Percentiles rank a stretch among this genome's conserved stretches.
phyloP scores from a whole-genome alignment of 2,797 vertebrate genomes.

The Scolopax bukidnonensis region DNA sequence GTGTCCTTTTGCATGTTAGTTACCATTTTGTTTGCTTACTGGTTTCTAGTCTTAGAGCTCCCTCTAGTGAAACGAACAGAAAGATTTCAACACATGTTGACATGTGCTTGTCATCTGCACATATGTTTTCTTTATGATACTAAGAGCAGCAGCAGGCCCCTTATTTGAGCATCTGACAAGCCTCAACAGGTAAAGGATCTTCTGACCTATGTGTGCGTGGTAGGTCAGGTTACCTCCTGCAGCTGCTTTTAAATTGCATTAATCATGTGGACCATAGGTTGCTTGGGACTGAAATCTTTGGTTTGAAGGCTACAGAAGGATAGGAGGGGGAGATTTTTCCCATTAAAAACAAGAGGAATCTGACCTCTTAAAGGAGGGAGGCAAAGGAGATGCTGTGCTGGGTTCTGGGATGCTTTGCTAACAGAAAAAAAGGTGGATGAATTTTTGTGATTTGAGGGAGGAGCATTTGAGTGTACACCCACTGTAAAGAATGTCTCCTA shows the following conservation, averaged over 20 bases:
- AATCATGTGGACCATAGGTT: background rate
- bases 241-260: background rate
- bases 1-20: accelerated
- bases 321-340: background rate
- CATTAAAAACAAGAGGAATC: background rate
- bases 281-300: background rate
- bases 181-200: background rate
- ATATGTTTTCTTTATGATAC: background rate
- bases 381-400: background rate
- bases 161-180: background rate
- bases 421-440: background rate
- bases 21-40: background rate
- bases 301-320: background rate
- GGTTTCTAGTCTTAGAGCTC: slow-evolving; percentile 29
- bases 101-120: background rate
- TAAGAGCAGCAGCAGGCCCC: background rate
- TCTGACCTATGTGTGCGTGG: background rate
- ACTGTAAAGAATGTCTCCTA: background rate
- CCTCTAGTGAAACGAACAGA: slow-evolving; percentile 27
- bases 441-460: background rate
- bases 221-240: background rate
- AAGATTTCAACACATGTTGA: background rate
- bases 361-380: background rate
- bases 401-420: background rate
- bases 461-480: background rate